phyloP scores from a whole-genome alignment of 2,113 vertebrate genomes.

The Herpetotheres cachinnans region DNA sequence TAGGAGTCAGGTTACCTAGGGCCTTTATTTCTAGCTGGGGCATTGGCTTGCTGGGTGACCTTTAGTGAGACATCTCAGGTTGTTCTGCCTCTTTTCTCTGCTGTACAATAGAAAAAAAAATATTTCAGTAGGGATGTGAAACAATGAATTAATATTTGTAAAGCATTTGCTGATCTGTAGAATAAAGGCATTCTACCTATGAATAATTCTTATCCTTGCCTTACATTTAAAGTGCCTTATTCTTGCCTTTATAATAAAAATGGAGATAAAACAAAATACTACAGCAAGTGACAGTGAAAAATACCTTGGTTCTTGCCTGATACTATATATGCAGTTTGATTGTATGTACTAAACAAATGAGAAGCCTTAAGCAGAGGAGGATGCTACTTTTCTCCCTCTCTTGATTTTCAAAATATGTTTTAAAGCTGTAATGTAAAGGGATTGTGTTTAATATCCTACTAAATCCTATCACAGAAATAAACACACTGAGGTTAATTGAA shows the following conservation, averaged over 20 bases:
- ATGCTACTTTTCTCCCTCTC: neutral
- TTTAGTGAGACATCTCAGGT: neutral
- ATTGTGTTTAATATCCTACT: neutral
- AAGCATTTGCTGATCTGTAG: neutral
- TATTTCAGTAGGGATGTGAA: neutral
- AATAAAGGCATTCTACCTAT: neutral
- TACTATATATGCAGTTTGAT: neutral
- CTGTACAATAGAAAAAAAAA: neutral
- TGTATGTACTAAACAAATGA: neutral
- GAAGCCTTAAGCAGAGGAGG: neutral
- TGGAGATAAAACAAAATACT: neutral
- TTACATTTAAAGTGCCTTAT: neutral
- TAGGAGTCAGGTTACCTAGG: neutral
- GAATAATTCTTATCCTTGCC: neutral
- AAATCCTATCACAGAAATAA: neutral
- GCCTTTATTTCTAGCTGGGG: neutral
- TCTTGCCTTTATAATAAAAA: neutral
- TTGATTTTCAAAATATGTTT: neutral
- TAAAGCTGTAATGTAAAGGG: neutral
- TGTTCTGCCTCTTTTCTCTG: neutral
- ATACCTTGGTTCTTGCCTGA: neutral
- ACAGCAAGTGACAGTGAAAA: neutral
- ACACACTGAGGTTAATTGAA: neutral
- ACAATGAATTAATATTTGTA: neutral
- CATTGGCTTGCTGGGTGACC: neutral